Conservation (phyloP, 1,140 invertebrate species). For the Diachasma alloeum region DNA sequence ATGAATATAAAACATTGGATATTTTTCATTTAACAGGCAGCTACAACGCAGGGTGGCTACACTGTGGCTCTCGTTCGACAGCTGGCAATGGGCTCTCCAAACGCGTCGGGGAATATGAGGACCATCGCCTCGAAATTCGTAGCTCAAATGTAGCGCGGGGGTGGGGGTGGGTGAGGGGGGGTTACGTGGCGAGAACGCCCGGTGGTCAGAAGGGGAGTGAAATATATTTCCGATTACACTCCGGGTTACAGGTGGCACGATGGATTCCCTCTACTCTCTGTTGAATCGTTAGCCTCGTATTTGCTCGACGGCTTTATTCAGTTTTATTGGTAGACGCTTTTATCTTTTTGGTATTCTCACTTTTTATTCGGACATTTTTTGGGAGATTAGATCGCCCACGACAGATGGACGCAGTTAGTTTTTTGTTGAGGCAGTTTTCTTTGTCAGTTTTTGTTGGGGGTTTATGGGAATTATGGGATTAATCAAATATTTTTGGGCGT, state of each 20-base stretch:
- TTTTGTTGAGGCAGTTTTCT: not conserved
- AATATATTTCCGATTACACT: constrained; percentile 22
- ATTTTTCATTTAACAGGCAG: not conserved
- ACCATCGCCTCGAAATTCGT: not conserved
- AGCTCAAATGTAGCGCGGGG: not conserved
- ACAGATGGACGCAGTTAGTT: not conserved
- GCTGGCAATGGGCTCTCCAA: not conserved
- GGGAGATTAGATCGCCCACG: not conserved
- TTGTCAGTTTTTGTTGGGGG: not conserved
- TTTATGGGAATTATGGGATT: not conserved
- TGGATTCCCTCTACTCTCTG: not conserved
- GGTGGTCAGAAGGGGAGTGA: not conserved
- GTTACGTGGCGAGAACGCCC: not conserved
- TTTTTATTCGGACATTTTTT: not conserved
- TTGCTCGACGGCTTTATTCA: constrained; percentile 8
- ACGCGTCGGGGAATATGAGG: not conserved
- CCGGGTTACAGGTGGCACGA: constrained; percentile 19
- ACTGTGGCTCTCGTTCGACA: not conserved
- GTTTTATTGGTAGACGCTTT: not conserved
- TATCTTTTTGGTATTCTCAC: not conserved
- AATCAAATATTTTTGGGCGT: not conserved
- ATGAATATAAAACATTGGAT: no score
- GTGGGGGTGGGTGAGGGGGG: not conserved
- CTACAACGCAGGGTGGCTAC: not conserved
- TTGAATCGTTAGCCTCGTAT: constrained; percentile 10